Percentiles rank a stretch among this genome's conserved stretches.
Evolutionary conservation across 2,888 invertebrate genomes (phyloP).

Genomic region (Cacoxenus indagator): DNA sequence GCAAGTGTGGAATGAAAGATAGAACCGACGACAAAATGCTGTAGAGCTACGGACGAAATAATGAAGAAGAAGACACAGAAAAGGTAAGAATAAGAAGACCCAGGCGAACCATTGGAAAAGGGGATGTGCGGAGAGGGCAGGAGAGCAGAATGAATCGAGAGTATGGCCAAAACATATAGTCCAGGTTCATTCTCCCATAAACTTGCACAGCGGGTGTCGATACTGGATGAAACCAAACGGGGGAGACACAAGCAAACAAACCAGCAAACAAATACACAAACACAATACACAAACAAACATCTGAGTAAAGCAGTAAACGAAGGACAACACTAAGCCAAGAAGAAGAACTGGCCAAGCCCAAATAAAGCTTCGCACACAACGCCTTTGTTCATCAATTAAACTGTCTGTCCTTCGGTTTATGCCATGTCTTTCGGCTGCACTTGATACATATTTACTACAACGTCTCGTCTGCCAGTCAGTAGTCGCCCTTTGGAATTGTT

Average conservation of each 20-base stretch:
- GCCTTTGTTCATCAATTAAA: conserved; percentile 65
- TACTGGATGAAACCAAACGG: conserved; percentile 3
- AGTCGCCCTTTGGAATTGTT: conserved; percentile 30
- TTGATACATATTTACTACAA: conserved; percentile 18
- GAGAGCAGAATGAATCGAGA: neutral
- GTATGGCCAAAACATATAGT: conserved; percentile 30
- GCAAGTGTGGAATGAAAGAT: conserved; percentile 13
- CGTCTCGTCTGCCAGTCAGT: neutral
- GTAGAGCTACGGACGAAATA: neutral
- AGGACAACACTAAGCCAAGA: neutral
- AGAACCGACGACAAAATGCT: conserved; percentile 3
- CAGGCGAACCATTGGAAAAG: conserved; percentile 15
- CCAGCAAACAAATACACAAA: neutral
- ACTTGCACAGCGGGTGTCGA: conserved; percentile 66
- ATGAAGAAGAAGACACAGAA: conserved; percentile 13
- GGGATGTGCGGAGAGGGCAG: conserved; percentile 3
- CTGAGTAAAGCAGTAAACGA: neutral
- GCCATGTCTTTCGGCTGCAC: neutral
- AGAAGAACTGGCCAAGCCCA: conserved; percentile 18
- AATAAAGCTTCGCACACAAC: conserved; percentile 56
- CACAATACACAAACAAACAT: neutral
- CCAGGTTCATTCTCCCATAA: conserved; percentile 70
- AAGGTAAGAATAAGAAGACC: neutral
- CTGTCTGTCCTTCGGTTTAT: conserved; percentile 44
- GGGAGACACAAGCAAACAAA: neutral